Conservation (phyloP, 2,113 vertebrate species). For the Limanda limanda region DNA sequence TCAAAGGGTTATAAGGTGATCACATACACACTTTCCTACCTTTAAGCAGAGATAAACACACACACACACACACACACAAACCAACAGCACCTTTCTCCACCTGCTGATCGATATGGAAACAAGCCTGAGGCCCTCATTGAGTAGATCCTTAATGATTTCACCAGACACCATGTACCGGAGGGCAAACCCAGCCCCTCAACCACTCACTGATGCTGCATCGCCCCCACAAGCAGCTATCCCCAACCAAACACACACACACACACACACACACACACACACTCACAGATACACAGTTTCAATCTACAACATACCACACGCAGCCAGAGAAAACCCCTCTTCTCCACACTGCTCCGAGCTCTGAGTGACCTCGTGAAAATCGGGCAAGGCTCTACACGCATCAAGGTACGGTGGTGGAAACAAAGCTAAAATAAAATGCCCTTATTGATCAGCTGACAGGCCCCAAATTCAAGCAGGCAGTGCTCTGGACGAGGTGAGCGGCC, state of each 20-base stretch:
- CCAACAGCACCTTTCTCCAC: constrained; percentile 15
- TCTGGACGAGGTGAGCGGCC: constrained; percentile 38
- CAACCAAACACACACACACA: constrained; percentile 16
- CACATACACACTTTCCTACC: constrained; percentile 24
- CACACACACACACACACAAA: constrained; percentile 15
- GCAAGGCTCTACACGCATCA: constrained; percentile 62
- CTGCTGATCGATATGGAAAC: constrained; percentile 42
- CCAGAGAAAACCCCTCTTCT: constrained; percentile 21
- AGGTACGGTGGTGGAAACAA: constrained; percentile 43
- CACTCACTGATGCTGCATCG: constrained; percentile 46
- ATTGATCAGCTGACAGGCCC: neutral
- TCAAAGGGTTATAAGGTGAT: constrained; percentile 26
- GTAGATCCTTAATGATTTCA: constrained; percentile 73
- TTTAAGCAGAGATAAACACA: constrained; percentile 12
- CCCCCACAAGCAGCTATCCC: constrained; percentile 38
- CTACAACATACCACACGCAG: constrained; percentile 4
- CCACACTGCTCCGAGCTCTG: constrained; percentile 55
- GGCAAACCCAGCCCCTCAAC: constrained; percentile 65
- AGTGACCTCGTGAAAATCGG: constrained; percentile 63
- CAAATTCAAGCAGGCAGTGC: constrained; percentile 59
- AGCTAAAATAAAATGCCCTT: constrained; percentile 45
- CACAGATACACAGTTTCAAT: no score
- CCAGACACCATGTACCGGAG: constrained; percentile 38
- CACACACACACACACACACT: neutral
- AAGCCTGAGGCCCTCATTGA: constrained; percentile 63